Percentiles rank a stretch among this genome's conserved stretches.
Conservation (phyloP, 2,888 invertebrate genomes). For the Heliconius sara region DNA sequence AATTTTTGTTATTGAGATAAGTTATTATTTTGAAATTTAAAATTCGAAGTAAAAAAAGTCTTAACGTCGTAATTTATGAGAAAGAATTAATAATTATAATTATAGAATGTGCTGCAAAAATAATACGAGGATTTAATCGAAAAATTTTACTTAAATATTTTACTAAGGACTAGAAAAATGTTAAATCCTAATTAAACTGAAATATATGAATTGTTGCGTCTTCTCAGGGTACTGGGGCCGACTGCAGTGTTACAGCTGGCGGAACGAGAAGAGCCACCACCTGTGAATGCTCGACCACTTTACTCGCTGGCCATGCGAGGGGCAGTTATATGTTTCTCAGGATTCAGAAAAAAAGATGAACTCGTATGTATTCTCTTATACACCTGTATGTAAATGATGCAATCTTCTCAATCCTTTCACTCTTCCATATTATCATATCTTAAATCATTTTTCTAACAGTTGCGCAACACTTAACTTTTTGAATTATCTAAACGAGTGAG, state of each 20-base stretch:
- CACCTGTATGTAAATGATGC: neutral
- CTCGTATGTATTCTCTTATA: conserved; percentile 84
- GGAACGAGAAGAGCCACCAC: conserved; percentile 88
- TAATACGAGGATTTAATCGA: no score
- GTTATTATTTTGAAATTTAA: no score
- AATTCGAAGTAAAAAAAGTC: no score
- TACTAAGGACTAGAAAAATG: neutral
- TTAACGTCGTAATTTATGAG: no score
- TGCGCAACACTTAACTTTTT: neutral
- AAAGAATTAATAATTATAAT: no score
- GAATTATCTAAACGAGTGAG: neutral
- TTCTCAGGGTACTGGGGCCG: conserved; percentile 89
- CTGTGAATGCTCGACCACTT: conserved; percentile 90
- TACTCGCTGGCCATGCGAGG: conserved; percentile 95
- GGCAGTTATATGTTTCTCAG: conserved; percentile 95
- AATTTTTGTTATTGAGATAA: no score
- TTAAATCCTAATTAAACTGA: neutral
- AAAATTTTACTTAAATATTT: no score
- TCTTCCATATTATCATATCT: neutral
- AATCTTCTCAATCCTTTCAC: conserved; percentile 4
- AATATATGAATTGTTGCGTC: neutral
- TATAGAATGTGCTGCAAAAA: no score
- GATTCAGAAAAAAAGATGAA: conserved; percentile 94
- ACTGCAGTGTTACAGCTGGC: conserved; percentile 91
- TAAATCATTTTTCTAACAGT: neutral